Evolutionary conservation across 2,888 invertebrate genomes (phyloP).

Genomic region (Nineta flava): DNA sequence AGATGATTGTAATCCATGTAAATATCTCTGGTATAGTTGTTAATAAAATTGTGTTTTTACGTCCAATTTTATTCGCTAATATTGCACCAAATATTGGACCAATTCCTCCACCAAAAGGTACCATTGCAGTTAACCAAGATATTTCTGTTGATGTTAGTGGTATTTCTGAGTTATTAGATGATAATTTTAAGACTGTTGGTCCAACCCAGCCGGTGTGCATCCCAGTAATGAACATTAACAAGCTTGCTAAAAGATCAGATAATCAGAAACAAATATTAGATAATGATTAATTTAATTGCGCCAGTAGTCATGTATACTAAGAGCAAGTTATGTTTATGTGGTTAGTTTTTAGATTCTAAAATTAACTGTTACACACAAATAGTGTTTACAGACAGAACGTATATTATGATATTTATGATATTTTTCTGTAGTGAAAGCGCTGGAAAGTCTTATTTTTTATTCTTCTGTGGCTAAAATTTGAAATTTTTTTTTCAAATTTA

Average conservation of each 20-base stretch:
- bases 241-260: slow-evolving; percentile 20
- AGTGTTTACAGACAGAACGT: too few relatives aligned
- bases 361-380: too few relatives aligned
- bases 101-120: slow-evolving; percentile 40
- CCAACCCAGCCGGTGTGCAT: slow-evolving; percentile 28
- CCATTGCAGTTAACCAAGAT: slow-evolving; percentile 41
- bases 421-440: too few relatives aligned
- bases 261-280: too few relatives aligned
- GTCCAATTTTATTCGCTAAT: slow-evolving; percentile 40
- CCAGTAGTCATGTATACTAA: too few relatives aligned
- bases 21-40: slow-evolving; percentile 38
- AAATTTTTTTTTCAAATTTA: too few relatives aligned
- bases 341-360: too few relatives aligned
- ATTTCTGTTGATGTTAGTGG: slow-evolving; percentile 28
- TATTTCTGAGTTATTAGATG: slow-evolving; percentile 22
- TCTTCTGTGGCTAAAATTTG: too few relatives aligned
- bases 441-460: too few relatives aligned
- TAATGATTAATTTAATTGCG: too few relatives aligned
- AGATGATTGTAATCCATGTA: slow-evolving; percentile 39
- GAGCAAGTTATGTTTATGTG: too few relatives aligned
- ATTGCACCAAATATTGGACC: slow-evolving; percentile 43
- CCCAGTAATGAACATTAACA: slow-evolving; percentile 22
- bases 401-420: too few relatives aligned
- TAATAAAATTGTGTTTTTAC: slow-evolving; percentile 37
- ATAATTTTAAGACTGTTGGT: slow-evolving; percentile 22